Percentiles rank a stretch among this genome's conserved stretches.
Conservation (phyloP, 2,797 vertebrate species). For the Sebastes steindachneri region DNA sequence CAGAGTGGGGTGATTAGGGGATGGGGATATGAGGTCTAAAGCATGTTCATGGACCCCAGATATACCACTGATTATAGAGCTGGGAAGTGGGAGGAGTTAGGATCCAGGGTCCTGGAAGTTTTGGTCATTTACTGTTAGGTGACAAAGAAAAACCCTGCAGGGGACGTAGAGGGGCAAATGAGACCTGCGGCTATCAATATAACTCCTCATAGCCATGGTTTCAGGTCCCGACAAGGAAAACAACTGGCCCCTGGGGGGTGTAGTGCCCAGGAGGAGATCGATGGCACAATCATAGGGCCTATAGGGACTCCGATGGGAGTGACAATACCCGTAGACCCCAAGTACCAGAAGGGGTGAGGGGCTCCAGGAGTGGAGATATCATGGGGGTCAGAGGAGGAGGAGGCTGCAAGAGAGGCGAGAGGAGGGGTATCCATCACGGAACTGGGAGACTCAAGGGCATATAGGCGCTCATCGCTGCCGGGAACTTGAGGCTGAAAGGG, state of each 20-base stretch:
- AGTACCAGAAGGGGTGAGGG: not conserved
- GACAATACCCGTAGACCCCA: not conserved
- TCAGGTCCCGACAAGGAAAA: no score
- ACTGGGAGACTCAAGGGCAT: not conserved
- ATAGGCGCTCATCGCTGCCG: not conserved
- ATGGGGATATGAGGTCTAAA: not conserved
- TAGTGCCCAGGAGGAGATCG: no score
- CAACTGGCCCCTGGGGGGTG: no score
- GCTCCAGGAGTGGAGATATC: not conserved
- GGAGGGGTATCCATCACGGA: not conserved
- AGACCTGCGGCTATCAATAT: no score
- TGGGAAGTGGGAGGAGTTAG: not conserved
- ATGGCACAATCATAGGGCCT: no score
- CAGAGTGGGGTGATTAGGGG: not conserved
- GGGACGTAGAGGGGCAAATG: no score
- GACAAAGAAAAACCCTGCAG: no score
- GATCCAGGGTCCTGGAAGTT: not conserved
- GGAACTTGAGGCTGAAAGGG: not conserved
- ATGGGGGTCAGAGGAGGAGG: not conserved
- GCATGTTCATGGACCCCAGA: not conserved
- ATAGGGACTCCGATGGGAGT: not conserved
- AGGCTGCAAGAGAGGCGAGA: not conserved
- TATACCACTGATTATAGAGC: not conserved
- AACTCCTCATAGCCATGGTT: no score
- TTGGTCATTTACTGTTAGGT: not conserved